Conservation (phyloP, 2,797 vertebrate genomes). For the Megaceryle alcyon region DNA sequence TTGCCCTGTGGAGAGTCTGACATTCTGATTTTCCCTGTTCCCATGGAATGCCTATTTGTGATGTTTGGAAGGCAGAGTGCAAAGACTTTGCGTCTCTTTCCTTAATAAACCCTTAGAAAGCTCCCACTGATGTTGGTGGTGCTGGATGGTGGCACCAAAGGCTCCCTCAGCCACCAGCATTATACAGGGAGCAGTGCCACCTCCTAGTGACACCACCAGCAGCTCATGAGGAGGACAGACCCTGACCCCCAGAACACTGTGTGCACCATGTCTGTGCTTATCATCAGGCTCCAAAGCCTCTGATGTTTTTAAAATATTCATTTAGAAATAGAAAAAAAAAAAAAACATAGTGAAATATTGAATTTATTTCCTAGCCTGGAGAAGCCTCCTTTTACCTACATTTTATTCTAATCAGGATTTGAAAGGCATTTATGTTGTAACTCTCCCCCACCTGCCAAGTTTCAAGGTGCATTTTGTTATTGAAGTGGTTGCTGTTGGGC, state of each 20-base stretch:
- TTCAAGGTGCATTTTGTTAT: not conserved
- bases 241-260: not conserved
- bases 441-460: not conserved
- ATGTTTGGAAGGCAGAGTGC: not conserved
- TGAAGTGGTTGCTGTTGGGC: not conserved
- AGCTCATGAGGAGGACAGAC: not conserved
- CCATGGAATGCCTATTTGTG: not conserved
- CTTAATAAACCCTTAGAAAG: not conserved
- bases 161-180: not conserved
- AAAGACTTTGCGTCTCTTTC: not conserved
- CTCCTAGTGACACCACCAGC: not conserved
- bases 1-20: not conserved
- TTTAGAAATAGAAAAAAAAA: not conserved
- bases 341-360: not conserved
- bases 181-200: not conserved
- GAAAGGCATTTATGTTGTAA: not conserved
- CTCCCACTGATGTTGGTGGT: not conserved
- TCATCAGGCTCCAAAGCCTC: not conserved
- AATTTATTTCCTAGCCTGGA: not conserved
- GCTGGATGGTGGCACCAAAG: not conserved
- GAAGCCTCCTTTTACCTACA: not conserved
- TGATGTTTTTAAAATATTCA: not conserved
- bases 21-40: not conserved
- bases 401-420: not conserved
- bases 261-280: not conserved